Base-by-base conservation (phyloP, 2,797 vertebrate genomes). In the Myotis myotis region DNA sequence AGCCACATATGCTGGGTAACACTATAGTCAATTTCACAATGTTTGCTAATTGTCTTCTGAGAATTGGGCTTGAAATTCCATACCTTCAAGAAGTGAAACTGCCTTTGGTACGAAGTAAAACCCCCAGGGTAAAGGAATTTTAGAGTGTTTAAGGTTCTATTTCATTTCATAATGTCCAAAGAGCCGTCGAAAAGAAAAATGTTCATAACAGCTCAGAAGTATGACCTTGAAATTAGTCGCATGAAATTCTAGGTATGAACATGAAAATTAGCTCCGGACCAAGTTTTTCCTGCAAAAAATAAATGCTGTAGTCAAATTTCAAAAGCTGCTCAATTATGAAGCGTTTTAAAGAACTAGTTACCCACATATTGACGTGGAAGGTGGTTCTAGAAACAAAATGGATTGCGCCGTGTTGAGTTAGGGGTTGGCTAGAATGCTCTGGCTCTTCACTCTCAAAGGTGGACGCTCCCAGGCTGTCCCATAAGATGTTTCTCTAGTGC, bases 161-260 rank as follows among this genome's bases (percentile, higher is more conserved):
- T 98, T 98, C 98, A 97, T 98, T 98, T 98, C 98, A 97, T 97
- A 98, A 97, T 98, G 97, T 98, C 98, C 98, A 97, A 98, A 97
- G 95, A 97, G 97, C 96, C 89, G 91, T 96, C 97, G 96, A 22
- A 95, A 97, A 98, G 9, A 98, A 97, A 98, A 98, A 98, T 98
- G 98, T 98, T 98, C 98, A 97, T 97, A 98, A 97, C 96, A 97
- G 96, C 97, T 98, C 98, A 97, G 94, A 96, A 98, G 97, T 98
- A 97, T 98, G 97, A 98, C 96, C 89, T 98, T 98, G 96, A 96
- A 96, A 98, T 98, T 98, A 98, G 97, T 98, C 98, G 98, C 98
- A 96, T 98, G 97, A 98, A 98, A 98, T 98, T 98, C 96, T 98
- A 98, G 96, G 96, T 95, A 96, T 91, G 97, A 98, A 97, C 96